Base-by-base conservation (phyloP, 1,140 invertebrate genomes). In the Neodiprion pinetum region DNA sequence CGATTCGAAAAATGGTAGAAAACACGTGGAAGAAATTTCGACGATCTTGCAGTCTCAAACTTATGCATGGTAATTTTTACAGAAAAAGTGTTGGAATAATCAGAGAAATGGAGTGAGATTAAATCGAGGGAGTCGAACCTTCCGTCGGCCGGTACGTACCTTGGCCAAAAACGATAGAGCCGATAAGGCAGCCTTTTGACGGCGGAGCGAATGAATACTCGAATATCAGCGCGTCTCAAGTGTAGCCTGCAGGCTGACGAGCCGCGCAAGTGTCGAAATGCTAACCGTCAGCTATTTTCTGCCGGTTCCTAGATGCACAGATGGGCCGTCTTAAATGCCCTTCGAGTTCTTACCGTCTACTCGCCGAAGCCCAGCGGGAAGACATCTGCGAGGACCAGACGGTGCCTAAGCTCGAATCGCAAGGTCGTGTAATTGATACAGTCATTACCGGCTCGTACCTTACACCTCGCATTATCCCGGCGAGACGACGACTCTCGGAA, bases 371-470 rank as follows among this genome's bases (percentile, higher is more conserved):
- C 53, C 11, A 61, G 53, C 53, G 53, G 53, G 53, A 61, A 61
- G 53, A 61, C 53, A 61, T 61, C 53, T 61, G 53, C n/a, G 11
- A 12, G 53, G 11, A 61, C 53, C 53, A 61, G 11, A 61, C 53
- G 53, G 53, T 61, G 53, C 9, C 28, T 40, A 40, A 61, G 53
- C 53, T 61, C 53, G 53, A 0, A 61, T 61, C 53, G n/a, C 4
- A 61, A 61, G 53, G n/a, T 9, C n/a, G 53, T 61, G 53, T 61
- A 61, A 61, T 61, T 61, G 53, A 61, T 61, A 61, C 53, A 61
- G 53, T 61, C 53, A 61, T 61, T 61, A 61, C 53, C n/a, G 53
- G 11, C 28, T 40, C 5, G 28, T 40, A 40, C 28, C 53, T 61
- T 61, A 14, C 4, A 61, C 11, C 7, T 61, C 11, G 53, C n/a